Evolutionary conservation across 2,888 invertebrate genomes (phyloP), one percentile per base, ranked within the genome.

Genomic region (Aleiodes testaceus): DNA sequence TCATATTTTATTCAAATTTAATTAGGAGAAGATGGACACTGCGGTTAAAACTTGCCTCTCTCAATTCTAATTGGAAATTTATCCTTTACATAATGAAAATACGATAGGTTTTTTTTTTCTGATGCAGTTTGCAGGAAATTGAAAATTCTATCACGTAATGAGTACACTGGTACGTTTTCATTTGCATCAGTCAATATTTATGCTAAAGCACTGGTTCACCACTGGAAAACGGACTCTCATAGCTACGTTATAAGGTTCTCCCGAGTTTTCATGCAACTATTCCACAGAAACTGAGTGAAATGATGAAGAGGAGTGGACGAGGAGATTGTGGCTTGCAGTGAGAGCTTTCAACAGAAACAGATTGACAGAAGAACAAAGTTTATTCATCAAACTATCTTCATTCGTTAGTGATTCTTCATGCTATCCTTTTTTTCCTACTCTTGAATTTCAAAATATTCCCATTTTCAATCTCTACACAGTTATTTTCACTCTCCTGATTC

Each of bases 141-240:
- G 74, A 77, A 77, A 75, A 75, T 77, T 77, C 75, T 74, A 77
- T 73, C 75, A 72, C 74, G 77, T 77, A 75, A 77, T 74, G 75
- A 75, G 75, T 74, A 73, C 72, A 66, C 66, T 59, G 61, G 72
- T 64, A 73, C 73, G 73, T 75, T 77, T 77, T 77, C 75, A 77
- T 77, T 77, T 77, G 74, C 73, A 74, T 75, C 73, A 63, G 75
- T 70, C 75, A 77, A 77, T 77, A 77, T 77, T 77, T 75, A 75
- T 73, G 72, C 72, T 77, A 63, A 73, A 72, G 66, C 66, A 52
- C 59, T 36, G 30, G 14, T 55, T n/a, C 55, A 55, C 30, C 18
- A 50, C 55, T 9, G 55, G 30, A 49, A n/a, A 36, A 49, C 14
- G 49, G 49, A 16, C 49, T 12, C 49, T 49, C 16, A 16, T 49